A percentile compares a stretch with the other conserved stretches of the same genome.
phyloP scores from a whole-genome alignment of 2,797 vertebrate species.

The Sylvilagus floridanus region DNA sequence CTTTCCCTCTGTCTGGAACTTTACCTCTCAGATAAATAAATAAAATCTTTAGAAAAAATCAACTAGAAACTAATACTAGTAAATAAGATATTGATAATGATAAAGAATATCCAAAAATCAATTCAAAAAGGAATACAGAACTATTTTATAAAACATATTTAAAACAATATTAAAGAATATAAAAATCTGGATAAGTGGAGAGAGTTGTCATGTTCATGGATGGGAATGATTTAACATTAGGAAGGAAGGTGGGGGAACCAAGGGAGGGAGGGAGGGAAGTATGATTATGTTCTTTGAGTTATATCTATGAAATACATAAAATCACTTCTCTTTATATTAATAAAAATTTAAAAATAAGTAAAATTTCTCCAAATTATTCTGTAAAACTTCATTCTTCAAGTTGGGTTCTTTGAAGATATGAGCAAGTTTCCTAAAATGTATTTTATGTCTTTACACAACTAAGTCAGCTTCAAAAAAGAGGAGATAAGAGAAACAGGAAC shows the following conservation, averaged over 20 bases:
- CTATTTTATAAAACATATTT: background rate
- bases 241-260: too few species aligned
- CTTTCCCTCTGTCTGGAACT: too few species aligned
- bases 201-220: background rate
- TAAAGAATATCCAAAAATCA: background rate
- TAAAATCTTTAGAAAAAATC: too few species aligned
- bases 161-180: background rate
- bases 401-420: background rate
- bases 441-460: background rate
- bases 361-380: background rate
- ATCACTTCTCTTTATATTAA: too few species aligned
- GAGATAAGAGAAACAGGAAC: background rate
- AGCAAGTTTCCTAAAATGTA: background rate
- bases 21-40: too few species aligned
- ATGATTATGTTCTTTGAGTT: too few species aligned
- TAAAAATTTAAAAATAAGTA: background rate
- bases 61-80: background rate
- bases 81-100: background rate
- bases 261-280: too few species aligned
- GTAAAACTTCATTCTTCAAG: background rate
- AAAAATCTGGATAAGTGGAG: background rate
- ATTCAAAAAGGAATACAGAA: background rate
- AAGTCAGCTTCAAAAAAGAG: background rate
- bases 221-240: background rate
- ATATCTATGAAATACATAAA: too few species aligned